Evolutionary conservation across 1,140 invertebrate species (phyloP), one percentile per base, ranked within the genome.

Genomic region (Drosophila lini): DNA sequence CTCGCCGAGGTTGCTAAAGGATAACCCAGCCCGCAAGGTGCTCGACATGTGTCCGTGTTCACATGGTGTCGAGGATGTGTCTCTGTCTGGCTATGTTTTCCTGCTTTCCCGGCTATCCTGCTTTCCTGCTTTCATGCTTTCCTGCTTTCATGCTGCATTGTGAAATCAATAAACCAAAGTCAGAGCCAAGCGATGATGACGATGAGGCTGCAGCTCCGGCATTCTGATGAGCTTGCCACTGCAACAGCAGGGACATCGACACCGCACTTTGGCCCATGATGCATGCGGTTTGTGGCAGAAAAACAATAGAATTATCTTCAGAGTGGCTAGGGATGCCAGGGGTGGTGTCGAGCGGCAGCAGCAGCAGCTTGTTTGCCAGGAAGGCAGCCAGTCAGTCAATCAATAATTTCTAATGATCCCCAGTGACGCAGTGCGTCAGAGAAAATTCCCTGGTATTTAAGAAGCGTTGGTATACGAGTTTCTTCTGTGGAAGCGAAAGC

Each of bases 81-180:
- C 25, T 59, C 13, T 25, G 15, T 44, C 25, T 28, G 22, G 15
- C 38, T 34, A 38, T 65, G 41, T 25, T 13, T 48, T 48, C 19
- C 47, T 57, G 74, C 32, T n/a, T 48, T 31, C 25, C 25, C 25
- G 50, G 34, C 13, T 9, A 41, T 47, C 16, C 45, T 56, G 65
- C 32, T 60, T 10, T 44, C 5, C 9, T 44, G 42, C 36, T 38
- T 38, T 38, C 36, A 1, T 25, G 52, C 19, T 22, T 25, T 48
- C 19, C 1, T 61, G 61, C 53, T 69, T 38, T n/a, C 62, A 52
- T 62, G 74, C 56, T 77, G 78, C 60, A 63, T 60, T 81, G 73
- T 73, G 67, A 73, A 81, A 81, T 81, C 79, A 81, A 81, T 81
- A 81, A 73, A 71, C 48, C 78, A 81, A 73, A 71, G 74, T 75